A percentile compares a stretch with the other conserved stretches of the same genome.
phyloP scores from a whole-genome alignment of 2,888 invertebrate species.

The Tipula confusa region DNA sequence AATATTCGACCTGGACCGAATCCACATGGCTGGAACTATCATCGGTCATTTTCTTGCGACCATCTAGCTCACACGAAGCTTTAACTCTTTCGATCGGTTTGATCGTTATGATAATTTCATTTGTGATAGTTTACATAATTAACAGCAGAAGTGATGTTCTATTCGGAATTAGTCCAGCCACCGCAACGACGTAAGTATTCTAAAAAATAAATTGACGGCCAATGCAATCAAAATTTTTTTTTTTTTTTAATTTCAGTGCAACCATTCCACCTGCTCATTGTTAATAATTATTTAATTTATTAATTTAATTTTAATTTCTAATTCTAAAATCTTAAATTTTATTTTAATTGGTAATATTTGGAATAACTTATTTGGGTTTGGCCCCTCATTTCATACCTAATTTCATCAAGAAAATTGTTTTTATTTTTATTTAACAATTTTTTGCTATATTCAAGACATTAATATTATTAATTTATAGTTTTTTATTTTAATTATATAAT shows the following conservation, averaged over 20 bases:
- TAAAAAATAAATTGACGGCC: neutral
- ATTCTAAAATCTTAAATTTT: neutral
- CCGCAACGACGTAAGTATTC: constrained; percentile 43
- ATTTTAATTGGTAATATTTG: neutral
- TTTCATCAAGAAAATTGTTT: neutral
- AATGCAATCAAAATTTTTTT: neutral
- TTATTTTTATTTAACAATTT: neutral
- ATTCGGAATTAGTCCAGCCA: constrained; percentile 45
- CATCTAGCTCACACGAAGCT: constrained; percentile 50
- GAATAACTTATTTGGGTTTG: neutral
- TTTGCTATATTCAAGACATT: neutral
- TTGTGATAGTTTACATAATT: constrained; percentile 47
- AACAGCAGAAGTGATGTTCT: constrained; percentile 47
- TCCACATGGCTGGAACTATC: constrained; percentile 74
- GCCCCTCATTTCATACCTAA: neutral
- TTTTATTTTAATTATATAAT: neutral
- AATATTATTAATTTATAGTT: neutral
- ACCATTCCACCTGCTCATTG: constrained; percentile 21
- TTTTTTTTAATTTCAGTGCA: neutral
- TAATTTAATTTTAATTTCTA: neutral
- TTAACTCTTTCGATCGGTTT: constrained; percentile 46
- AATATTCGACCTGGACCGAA: constrained; percentile 85
- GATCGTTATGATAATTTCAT: constrained; percentile 46
- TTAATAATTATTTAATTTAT: neutral
- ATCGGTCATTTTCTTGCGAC: constrained; percentile 73